Evolutionary conservation across 2,888 invertebrate genomes (phyloP), one percentile per base, ranked within the genome.

Genomic region (Gastracanthus pulcherrimus): DNA sequence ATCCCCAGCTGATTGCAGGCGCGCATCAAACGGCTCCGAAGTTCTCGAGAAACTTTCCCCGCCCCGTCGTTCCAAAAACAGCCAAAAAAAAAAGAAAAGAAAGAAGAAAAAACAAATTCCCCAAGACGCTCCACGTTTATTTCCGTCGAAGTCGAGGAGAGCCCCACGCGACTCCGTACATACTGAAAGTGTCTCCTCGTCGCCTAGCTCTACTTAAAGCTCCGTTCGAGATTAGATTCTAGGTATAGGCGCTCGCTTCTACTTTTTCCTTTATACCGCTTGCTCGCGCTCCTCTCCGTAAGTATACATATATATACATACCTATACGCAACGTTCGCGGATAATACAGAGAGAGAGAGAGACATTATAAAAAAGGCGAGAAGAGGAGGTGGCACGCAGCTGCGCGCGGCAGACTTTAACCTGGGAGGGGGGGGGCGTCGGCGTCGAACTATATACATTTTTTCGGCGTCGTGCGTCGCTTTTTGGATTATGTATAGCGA

Each of bases 111-210:
- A 55, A 55, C 23, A 55, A 55, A 23, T 55, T 55, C 11, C 11
- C 55, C 55, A 55, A 55, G 55, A 55, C 55, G 55, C 26, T 26
- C 55, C 26, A 19, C 9, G 64, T 75, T 75, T 75, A 62, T 75
- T 75, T 75, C 64, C 13, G 64, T 64, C 62, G 11, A n/a, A n/a
- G n/a, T n/a, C n/a, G n/a, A n/a, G 31, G 26, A 55, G 55, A 55
- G 55, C 26, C 11, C n/a, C n/a, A n/a, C n/a, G n/a, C n/a, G n/a
- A n/a, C n/a, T n/a, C n/a, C n/a, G n/a, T n/a, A n/a, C n/a, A n/a
- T n/a, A n/a, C 4, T 19, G 31, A 7, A 4, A 34, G 36, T 34
- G 41, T 41, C n/a, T 41, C 71, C 38, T 41, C 70, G 23, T 11
- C 23, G 38, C 16, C 58, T 71, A 71, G 58, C 11, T 51, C 55